These are phyloP conservation scores for Dorcus parallelipipedus DNA, from an alignment of 2,888 invertebrate genomes.

Conservation along the genomic window DNA sequence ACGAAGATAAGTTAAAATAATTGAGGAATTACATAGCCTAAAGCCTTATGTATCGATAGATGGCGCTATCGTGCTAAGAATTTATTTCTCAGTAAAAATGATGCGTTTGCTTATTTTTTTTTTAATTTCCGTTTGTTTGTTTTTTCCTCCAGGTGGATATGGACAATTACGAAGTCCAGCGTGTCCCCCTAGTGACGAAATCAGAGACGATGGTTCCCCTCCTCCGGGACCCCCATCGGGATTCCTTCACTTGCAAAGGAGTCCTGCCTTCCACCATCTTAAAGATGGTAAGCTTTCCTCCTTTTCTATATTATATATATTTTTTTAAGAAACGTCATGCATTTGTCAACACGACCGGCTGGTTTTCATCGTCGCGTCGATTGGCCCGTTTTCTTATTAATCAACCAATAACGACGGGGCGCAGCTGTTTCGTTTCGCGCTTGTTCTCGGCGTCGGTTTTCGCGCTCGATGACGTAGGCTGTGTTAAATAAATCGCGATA, in stretches of 20 bases:
- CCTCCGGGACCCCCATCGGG: conserved; percentile 42
- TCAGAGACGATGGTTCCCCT: conserved; percentile 54
- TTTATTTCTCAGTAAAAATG: too few relatives aligned
- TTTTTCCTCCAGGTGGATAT: conserved; percentile 51
- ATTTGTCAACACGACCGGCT: too few relatives aligned
- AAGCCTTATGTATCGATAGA: too few relatives aligned
- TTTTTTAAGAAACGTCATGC: not conserved
- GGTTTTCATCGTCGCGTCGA: too few relatives aligned
- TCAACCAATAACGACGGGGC: conserved; percentile 23
- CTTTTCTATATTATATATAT: not conserved
- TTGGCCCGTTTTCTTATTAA: not conserved
- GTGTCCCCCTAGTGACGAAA: conserved; percentile 47
- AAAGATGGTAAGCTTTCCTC: conserved; percentile 40
- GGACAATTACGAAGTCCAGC: conserved; percentile 55
- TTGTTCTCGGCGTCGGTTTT: too few relatives aligned
- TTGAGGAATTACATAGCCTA: too few relatives aligned
- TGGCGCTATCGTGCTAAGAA: too few relatives aligned
- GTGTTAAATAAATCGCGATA: too few relatives aligned
- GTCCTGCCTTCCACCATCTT: conserved; percentile 43
- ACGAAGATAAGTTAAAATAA: too few relatives aligned
- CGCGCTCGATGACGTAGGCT: too few relatives aligned
- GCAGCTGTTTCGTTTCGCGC: too few relatives aligned
- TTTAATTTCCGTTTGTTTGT: not conserved
- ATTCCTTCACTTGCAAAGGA: conserved; percentile 43
- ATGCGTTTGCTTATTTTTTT: too few relatives aligned